Base-by-base conservation (phyloP, 2,888 invertebrate genomes). In the Euplagia quadripunctaria region DNA sequence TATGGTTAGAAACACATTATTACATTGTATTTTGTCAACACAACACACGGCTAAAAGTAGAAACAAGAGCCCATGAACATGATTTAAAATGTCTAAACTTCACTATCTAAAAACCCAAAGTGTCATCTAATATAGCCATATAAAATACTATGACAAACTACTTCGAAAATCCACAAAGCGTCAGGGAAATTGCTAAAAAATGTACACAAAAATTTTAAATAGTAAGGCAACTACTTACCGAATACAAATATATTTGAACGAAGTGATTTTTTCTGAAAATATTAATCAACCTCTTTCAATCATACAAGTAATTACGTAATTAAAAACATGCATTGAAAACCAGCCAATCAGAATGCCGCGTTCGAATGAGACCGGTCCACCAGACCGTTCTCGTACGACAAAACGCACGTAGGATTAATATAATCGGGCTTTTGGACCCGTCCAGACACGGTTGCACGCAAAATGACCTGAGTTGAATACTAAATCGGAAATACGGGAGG, bases 341-440 rank as follows among this genome's bases (percentile, higher is more conserved):
- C 79, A 73, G 73, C 83, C 86, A 88, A 87, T 88, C 88, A 87
- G 78, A 78, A 77, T 66, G 68, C 73, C 68, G 79, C 73, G 79
- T 85, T 82, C 73, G 74, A 84, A 80, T 78, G 81, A 79, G 77
- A 85, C 71, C 67, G 79, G 78, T 74, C 77, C 82, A 78, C 70
- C 83, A 75, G 78, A 82, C 79, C 84, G 82, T 89, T 90, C 88
- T 87, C 81, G 82, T 82, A 84, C 86, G 85, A 85, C 90, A 89
- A 91, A 93, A 93, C 89, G 90, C 92, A 92, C 92, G 92, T 90
- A 86, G 90, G 91, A 92, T 93, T 93, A 92, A 93, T 93, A 93
- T 91, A 90, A 92, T 91, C 90, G 88, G 86, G 80, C 81, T 82
- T 89, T 87, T 86, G 85, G 87, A 82, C 83, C 87, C 84, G 84